Evolutionary conservation across 2,113 vertebrate species (phyloP).

Genomic region (Lucifuga dentata): DNA sequence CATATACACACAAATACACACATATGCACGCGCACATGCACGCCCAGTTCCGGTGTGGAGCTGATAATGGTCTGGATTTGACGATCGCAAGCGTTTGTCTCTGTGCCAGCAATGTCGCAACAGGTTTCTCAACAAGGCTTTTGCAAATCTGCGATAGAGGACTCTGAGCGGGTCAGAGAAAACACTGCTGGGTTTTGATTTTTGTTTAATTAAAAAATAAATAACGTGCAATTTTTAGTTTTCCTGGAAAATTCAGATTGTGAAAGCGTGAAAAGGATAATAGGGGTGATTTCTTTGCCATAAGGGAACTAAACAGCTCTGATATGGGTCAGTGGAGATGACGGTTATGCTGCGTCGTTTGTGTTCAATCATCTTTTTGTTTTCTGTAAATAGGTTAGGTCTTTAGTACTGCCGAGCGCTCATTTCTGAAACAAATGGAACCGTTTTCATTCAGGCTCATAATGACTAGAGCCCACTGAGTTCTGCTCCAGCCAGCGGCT

Average conservation of each 20-base stretch:
- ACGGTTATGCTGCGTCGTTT: neutral
- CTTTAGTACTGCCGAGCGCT: constrained; percentile 1
- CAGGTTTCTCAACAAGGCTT: constrained; percentile 72
- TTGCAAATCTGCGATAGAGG: constrained; percentile 30
- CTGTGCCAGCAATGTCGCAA: constrained; percentile 74
- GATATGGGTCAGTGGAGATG: constrained; percentile 35
- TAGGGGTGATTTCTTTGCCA: neutral
- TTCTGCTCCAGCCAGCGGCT: constrained; percentile 60
- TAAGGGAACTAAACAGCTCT: neutral
- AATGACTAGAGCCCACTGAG: constrained; percentile 64
- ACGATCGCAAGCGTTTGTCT: constrained; percentile 60
- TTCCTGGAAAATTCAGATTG: neutral
- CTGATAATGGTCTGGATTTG: constrained; percentile 66
- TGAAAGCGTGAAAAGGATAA: neutral
- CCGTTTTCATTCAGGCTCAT: constrained; percentile 48
- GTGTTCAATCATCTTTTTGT: constrained; percentile 7
- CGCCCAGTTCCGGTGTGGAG: constrained; percentile 69
- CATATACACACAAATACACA: constrained; percentile 5
- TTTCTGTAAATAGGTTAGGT: constrained; percentile 33
- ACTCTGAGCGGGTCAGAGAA: neutral
- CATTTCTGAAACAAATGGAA: constrained; percentile 37
- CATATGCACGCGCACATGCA: constrained; percentile 28
- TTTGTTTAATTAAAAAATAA: neutral
- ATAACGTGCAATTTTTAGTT: too few species aligned
- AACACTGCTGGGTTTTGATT: neutral